phyloP scores from a whole-genome alignment of 2,113 vertebrate species.

The Daubentonia madagascariensis region DNA sequence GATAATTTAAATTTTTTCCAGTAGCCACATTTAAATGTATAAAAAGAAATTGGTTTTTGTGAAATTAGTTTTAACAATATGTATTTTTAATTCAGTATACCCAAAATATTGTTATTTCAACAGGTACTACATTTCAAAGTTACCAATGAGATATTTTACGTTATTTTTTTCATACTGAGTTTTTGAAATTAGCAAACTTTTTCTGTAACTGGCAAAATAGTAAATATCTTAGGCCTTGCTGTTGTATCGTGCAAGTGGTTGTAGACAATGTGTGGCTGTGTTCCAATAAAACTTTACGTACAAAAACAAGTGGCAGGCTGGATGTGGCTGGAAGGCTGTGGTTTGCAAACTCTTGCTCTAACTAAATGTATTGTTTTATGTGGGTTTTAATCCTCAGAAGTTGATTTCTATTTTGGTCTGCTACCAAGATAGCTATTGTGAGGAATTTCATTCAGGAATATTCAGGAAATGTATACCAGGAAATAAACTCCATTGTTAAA shows the following conservation, averaged over 20 bases:
- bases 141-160: background rate
- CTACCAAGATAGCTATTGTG: conserved; percentile 44
- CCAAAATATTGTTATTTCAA: background rate
- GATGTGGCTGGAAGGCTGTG: background rate
- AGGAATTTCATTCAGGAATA: conserved; percentile 42
- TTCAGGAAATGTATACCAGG: background rate
- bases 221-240: background rate
- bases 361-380: background rate
- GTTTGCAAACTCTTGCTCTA: background rate
- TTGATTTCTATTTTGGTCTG: conserved; percentile 23
- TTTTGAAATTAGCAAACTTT: background rate
- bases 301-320: background rate
- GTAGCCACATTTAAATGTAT: background rate
- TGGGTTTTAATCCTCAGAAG: background rate
- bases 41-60: background rate
- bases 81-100: background rate
- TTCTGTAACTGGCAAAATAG: background rate
- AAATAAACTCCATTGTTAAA: conserved; percentile 40
- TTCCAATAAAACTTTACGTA: conserved; percentile 51
- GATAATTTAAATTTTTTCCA: background rate
- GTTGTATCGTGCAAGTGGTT: background rate
- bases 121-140: background rate
- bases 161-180: background rate
- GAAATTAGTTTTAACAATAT: background rate
- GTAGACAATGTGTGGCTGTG: background rate